Evolutionary conservation across 2,797 vertebrate genomes (phyloP).

Genomic region (Pseudochirops corinnae): DNA sequence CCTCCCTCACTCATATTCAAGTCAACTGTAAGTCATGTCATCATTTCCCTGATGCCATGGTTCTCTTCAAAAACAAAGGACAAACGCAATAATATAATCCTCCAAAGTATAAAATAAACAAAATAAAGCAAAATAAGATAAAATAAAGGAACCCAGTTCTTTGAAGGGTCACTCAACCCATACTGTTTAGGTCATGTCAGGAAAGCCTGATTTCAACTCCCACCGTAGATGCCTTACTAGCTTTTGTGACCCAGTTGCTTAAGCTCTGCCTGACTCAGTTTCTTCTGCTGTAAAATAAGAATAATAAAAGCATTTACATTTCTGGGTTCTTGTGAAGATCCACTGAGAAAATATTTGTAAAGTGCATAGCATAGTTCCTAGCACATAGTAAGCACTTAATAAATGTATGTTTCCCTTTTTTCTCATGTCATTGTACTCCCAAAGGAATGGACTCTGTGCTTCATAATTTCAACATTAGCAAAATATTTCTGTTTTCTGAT

Average conservation of each 20-base stretch:
- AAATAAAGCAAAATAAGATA: neutral
- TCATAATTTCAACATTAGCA: neutral
- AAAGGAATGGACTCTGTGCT: neutral
- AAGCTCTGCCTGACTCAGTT: neutral
- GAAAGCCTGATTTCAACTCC: neutral
- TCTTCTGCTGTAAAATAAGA: neutral
- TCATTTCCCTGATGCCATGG: no score
- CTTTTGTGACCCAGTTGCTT: neutral
- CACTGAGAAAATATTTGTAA: neutral
- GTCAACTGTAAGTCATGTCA: no score
- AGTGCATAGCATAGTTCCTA: neutral
- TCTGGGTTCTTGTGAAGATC: neutral
- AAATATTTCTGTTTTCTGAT: slow-evolving; percentile 41
- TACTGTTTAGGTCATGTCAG: neutral
- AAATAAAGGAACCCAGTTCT: neutral
- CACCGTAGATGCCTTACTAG: neutral
- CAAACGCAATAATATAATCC: no score
- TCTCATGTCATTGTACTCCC: neutral
- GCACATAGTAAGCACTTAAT: neutral
- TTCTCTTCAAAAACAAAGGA: no score
- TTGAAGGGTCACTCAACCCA: neutral
- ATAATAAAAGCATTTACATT: neutral
- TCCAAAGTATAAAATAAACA: neutral
- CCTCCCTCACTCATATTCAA: no score
- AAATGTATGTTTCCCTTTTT: neutral